Base-by-base conservation (phyloP, 2,797 vertebrate genomes). In the Falco naumanni region DNA sequence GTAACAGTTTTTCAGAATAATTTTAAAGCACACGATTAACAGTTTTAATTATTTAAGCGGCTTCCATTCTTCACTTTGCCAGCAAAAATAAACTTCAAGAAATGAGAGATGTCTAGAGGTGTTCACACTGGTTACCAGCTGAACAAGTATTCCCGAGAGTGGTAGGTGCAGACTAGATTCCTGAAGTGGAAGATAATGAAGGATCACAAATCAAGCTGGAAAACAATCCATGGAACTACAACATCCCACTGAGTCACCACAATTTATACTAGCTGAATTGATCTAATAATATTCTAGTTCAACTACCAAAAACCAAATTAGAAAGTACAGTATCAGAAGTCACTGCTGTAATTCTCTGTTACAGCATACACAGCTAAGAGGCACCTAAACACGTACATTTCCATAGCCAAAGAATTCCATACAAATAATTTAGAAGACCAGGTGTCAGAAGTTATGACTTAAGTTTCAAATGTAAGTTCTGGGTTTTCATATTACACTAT, bases 31-130 rank as follows among this genome's bases (percentile, higher is more conserved):
- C 19, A 61, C 34, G 47, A 45, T 34, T 80, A 71, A 80, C 28
- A 77, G 34, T 43, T 89, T 56, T 22, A 65, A 65, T 48, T 89
- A 71, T 66, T 87, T 77, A 80, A 95, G 29, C 51, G 45, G 16
- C n/a, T 95, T 68, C 48, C 50, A 84, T 51, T 94, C 87, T 90
- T 95, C 76, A 76, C 84, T 90, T 88, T 85, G 60, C 13, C 15
- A 65, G 51, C 48, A 75, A 91, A 95, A 89, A 89, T 47, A 74
- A 60, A 74, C 51, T 53, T n/a, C 1, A 9, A 57, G 41, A 39
- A 20, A 90, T 26, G 17, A 72, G 54, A 37, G 48, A 60, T 41
- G 37, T 34, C 68, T 60, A 57, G 43, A 87, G 21, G 56, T 21
- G 64, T 24, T 82, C 0, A 0, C 33, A 61, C 13, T 25, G 13